Base-by-base conservation (phyloP, 2,888 invertebrate species). In the Diarsia brunnea region DNA sequence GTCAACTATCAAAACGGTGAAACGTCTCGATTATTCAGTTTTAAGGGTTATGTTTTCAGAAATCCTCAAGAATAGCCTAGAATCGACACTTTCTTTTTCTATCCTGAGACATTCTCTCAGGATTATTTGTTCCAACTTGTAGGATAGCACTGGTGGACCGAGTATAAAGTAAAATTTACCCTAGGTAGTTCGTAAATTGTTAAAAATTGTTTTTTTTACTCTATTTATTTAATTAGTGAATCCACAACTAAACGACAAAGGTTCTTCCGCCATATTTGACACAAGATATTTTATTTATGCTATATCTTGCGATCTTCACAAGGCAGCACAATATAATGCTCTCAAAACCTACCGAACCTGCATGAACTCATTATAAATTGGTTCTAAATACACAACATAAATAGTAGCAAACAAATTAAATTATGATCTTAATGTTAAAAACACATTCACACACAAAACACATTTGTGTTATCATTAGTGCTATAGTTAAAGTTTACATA, bases 391-490 rank as follows among this genome's bases (percentile, higher is more conserved):
- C 38, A 38, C 38, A 0, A 38, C 45, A 19, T 45, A 64, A 24
- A 19, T 27, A 0, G 51, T 31, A 49, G 5, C 21, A 21, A 66
- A 61, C 12, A 12, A 47, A 21, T n/a, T 19, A 16, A 19, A 16
- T 51, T 14, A 49, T 8, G 21, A 45, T 45, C 21, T n/a, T 31
- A 65, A 16, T 38, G 11, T n/a, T 49, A 49, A 49, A 65, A 66
- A 49, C 38, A 65, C 53, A 49, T 24, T 5, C 14, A 70, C 65
- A n/a, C 14, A 70, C 65, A n/a, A n/a, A 4, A n/a, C n/a, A 65
- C 14, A 38, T 49, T 24, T 24, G 8, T 16, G 4, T 38, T 64
- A 31, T 24, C 24, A 45, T 24, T 7, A 19, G 5, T n/a, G 38
- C 24, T 43, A 27, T 14, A 27, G 27, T 58, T 38, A 38, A 27